Percentiles rank a stretch among this genome's conserved stretches.
Conservation (phyloP, 53 echinoderm and acorn worm genomes). For the Paracentrotus lividus region DNA sequence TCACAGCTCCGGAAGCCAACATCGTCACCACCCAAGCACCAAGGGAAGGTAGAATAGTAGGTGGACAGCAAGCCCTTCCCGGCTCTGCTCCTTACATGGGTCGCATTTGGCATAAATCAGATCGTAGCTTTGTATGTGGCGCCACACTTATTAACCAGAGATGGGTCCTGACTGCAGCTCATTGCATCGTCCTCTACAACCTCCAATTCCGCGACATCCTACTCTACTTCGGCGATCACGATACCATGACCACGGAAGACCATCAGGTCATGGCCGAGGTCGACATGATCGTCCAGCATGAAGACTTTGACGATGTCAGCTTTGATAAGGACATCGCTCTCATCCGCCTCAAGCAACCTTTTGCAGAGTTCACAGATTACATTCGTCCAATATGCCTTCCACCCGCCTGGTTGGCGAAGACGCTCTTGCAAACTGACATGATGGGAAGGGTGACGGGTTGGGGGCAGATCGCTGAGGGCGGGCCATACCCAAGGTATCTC, state of each 20-base stretch:
- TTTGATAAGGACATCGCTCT: slow-evolving; percentile 90
- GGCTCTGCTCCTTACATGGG: slow-evolving; percentile 95
- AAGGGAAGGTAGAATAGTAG: slow-evolving; percentile 71
- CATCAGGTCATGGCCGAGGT: slow-evolving; percentile 68
- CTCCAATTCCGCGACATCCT: slow-evolving; percentile 36
- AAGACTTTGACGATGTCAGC: slow-evolving; percentile 64
- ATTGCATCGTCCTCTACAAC: slow-evolving; percentile 68
- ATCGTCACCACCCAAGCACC: slow-evolving; percentile 3
- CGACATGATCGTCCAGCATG: slow-evolving; percentile 66
- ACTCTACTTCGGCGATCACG: slow-evolving; percentile 88
- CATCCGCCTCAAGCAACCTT: slow-evolving; percentile 70
- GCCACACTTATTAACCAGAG: slow-evolving; percentile 82
- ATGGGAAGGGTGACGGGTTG: slow-evolving; percentile 80
- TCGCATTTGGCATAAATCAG: slow-evolving; percentile 69
- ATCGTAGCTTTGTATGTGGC: slow-evolving; percentile 75
- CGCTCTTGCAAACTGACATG: slow-evolving; percentile 56
- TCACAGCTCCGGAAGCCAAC: slow-evolving; percentile 74
- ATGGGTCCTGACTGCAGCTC: slow-evolving; percentile 90
- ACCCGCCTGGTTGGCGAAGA: slow-evolving; percentile 44
- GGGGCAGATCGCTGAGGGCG: slow-evolving; percentile 82
- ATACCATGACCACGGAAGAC: slow-evolving; percentile 68
- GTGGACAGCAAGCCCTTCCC: slow-evolving; percentile 74
- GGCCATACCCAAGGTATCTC: slow-evolving; percentile 79
- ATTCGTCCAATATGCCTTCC: slow-evolving; percentile 90
- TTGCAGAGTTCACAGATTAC: slow-evolving; percentile 77